Percentiles rank a stretch among this genome's conserved stretches.
These are phyloP conservation scores for Leistus spinibarbis DNA, from an alignment of 2,888 invertebrate genomes.

Conservation along the genomic window DNA sequence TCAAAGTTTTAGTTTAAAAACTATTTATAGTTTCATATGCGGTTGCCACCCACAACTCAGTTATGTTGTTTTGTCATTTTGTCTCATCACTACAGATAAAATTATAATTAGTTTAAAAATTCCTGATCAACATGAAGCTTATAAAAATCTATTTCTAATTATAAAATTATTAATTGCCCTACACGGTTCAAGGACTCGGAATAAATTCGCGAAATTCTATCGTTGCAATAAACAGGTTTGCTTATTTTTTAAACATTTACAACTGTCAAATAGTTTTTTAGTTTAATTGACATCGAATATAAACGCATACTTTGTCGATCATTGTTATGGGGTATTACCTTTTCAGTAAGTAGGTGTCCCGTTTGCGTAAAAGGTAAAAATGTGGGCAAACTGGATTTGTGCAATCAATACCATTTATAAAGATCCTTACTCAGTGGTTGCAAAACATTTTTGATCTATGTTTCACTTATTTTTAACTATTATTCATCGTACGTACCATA, in stretches of 20 bases:
- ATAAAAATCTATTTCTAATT: background rate
- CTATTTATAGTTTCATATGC: constrained; percentile 32
- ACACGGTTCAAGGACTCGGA: constrained; percentile 4
- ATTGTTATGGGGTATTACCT: background rate
- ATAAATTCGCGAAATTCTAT: constrained; percentile 1
- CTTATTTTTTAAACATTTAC: background rate
- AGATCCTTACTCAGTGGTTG: constrained; percentile 6
- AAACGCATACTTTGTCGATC: constrained; percentile 1
- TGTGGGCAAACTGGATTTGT: constrained; percentile 21
- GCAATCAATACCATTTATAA: constrained; percentile 3
- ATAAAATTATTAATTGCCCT: background rate
- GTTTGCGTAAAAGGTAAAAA: constrained; percentile 10
- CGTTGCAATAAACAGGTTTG: background rate
- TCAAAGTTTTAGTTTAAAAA: constrained; percentile 4
- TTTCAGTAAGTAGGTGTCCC: constrained; percentile 2
- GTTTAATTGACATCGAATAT: background rate
- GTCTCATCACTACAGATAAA: background rate
- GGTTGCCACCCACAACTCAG: constrained; percentile 13
- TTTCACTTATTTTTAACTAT: background rate
- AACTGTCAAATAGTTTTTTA: background rate
- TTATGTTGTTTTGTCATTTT: constrained; percentile 5
- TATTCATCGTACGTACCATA: background rate
- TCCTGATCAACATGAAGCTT: background rate
- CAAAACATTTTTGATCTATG: background rate
- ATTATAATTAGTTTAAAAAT: background rate